Conservation (phyloP, 2,888 invertebrate species). For the Ctenicera cuprea region DNA sequence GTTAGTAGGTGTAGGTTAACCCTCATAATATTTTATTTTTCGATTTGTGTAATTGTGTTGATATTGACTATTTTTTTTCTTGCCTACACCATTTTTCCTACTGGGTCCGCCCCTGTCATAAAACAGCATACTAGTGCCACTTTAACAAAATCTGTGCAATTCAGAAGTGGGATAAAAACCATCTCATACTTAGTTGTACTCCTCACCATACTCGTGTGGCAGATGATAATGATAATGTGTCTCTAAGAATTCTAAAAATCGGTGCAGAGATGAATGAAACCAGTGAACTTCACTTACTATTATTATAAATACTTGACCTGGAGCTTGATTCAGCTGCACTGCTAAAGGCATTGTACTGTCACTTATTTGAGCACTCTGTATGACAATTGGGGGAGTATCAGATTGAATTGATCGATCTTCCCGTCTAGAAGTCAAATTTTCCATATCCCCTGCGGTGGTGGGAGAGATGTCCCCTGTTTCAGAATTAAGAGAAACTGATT, state of each 20-base stretch:
- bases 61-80: no score
- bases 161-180: constrained; percentile 12
- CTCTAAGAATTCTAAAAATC: constrained; percentile 13
- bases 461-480: not conserved
- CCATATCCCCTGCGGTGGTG: not conserved
- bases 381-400: constrained; percentile 29
- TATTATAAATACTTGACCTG: constrained; percentile 74
- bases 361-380: constrained; percentile 49
- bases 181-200: not conserved
- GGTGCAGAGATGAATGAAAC: constrained; percentile 50
- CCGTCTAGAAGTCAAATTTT: not conserved
- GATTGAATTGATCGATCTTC: constrained; percentile 27
- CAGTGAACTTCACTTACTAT: constrained; percentile 71
- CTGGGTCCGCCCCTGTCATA: not conserved
- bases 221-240: constrained; percentile 25
- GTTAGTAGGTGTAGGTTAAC: no score
- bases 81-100: not conserved
- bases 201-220: not conserved
- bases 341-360: constrained; percentile 56
- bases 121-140: not conserved
- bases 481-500: no score
- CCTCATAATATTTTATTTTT: no score
- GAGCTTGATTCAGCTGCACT: constrained; percentile 63
- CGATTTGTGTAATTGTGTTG: no score
- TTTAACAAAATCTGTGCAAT: not conserved